phyloP scores from a whole-genome alignment of 2,113 vertebrate species.

The Hippocampus mohnikei region DNA sequence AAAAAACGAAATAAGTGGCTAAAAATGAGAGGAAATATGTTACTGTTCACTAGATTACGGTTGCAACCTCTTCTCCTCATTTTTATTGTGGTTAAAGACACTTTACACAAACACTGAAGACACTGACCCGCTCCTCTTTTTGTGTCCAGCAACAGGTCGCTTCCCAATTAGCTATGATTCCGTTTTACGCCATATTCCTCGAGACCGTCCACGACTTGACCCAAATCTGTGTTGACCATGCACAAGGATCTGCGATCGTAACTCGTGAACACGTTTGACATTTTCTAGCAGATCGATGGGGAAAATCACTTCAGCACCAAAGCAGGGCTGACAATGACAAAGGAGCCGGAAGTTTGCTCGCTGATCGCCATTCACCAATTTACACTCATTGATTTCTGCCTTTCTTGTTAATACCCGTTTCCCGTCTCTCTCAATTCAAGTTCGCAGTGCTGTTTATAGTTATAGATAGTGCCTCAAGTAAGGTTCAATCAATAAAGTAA shows the following conservation, averaged over 20 bases:
- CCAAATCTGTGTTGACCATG: neutral
- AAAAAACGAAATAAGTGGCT: neutral
- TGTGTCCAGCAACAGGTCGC: too few species aligned
- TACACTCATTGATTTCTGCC: slow-evolving; percentile 37
- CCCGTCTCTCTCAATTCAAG: neutral
- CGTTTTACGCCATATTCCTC: neutral
- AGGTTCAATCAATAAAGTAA: neutral
- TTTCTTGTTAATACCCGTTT: neutral
- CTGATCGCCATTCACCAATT: slow-evolving; percentile 27
- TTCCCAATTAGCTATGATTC: neutral
- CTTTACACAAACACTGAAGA: too few species aligned
- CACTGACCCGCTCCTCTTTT: neutral
- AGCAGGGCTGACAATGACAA: slow-evolving; percentile 42
- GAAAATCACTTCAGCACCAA: slow-evolving; percentile 30
- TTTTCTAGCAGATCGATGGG: neutral
- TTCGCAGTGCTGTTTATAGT: neutral
- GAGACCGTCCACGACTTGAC: neutral
- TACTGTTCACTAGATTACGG: neutral
- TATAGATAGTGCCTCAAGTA: neutral
- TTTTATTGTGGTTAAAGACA: neutral
- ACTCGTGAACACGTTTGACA: neutral
- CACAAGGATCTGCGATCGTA: neutral
- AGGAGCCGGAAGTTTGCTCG: slow-evolving; percentile 21
- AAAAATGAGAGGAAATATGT: too few species aligned
- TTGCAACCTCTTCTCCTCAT: neutral